phyloP scores from a whole-genome alignment of 2,113 vertebrate species.

The Mesoclemmys tuberculata region DNA sequence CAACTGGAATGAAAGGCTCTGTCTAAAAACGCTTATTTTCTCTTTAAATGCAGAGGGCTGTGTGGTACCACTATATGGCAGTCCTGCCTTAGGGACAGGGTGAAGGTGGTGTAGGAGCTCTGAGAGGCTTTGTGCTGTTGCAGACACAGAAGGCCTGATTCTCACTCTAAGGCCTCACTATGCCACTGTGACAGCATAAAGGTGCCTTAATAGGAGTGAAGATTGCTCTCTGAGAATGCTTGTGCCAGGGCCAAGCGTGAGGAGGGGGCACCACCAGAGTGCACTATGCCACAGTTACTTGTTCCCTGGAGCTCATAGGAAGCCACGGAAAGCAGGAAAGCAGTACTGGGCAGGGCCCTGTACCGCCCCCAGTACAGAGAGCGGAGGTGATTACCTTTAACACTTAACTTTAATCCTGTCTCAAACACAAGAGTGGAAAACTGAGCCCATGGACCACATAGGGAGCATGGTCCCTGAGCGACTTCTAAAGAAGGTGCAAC shows the following conservation, averaged over 20 bases:
- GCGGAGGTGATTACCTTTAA: too few species aligned
- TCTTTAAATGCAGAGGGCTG: not conserved
- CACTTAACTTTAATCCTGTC: not conserved
- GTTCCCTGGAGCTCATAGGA: not conserved
- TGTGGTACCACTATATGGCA: not conserved
- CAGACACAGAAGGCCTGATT: not conserved
- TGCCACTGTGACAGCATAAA: not conserved
- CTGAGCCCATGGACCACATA: rapidly evolving
- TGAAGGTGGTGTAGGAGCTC: not conserved
- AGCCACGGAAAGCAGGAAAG: not conserved
- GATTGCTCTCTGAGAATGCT: not conserved
- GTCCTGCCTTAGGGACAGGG: not conserved
- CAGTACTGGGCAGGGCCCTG: too few species aligned
- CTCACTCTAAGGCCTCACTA: not conserved
- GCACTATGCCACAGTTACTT: not conserved
- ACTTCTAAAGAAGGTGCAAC: not conserved
- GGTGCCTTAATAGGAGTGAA: not conserved
- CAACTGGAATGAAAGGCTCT: not conserved
- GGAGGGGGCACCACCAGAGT: not conserved
- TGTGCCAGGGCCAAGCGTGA: not conserved
- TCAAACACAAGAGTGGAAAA: not conserved
- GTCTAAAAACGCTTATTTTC: not conserved
- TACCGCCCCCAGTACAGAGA: too few species aligned
- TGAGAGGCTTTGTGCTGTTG: not conserved
- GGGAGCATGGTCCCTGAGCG: not conserved